Evolutionary conservation across 2,888 invertebrate species (phyloP).

Genomic region (Trichogramma dendrolimi): DNA sequence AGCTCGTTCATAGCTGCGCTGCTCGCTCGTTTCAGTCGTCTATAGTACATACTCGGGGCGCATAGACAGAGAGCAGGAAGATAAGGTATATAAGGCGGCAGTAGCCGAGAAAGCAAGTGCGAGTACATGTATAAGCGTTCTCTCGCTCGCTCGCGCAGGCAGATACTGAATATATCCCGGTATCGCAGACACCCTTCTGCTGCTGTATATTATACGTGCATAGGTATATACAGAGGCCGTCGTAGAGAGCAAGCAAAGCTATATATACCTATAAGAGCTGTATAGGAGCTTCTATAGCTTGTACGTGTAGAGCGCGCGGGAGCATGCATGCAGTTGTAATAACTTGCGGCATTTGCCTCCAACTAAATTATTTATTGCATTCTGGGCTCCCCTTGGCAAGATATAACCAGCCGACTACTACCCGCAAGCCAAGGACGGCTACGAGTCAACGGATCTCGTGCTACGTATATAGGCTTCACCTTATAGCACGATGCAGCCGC

Average conservation of each 20-base stretch:
- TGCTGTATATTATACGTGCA: background rate
- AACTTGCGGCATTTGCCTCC: slow-evolving; percentile 36
- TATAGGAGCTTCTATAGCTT: slow-evolving; percentile 1
- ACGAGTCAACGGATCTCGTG: background rate
- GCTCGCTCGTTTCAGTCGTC: too few relatives aligned
- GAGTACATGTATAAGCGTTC: too few relatives aligned
- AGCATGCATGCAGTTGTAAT: slow-evolving; percentile 31
- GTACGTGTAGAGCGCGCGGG: slow-evolving; percentile 16
- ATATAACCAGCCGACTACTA: background rate
- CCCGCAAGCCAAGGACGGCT: background rate
- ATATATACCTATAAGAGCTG: background rate
- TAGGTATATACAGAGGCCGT: too few relatives aligned
- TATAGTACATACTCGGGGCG: too few relatives aligned
- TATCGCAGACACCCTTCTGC: background rate
- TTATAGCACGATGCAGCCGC: background rate
- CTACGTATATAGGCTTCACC: too few relatives aligned
- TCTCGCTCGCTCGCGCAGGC: too few relatives aligned
- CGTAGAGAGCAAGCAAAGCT: too few relatives aligned
- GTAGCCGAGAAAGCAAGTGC: too few relatives aligned
- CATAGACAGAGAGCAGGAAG: too few relatives aligned
- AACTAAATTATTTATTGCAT: slow-evolving; percentile 42
- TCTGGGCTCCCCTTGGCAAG: background rate
- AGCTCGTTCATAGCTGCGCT: too few relatives aligned
- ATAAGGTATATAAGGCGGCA: too few relatives aligned
- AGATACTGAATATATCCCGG: background rate